Base-by-base conservation (phyloP, 2,113 vertebrate genomes). In the Peromyscus californicus region DNA sequence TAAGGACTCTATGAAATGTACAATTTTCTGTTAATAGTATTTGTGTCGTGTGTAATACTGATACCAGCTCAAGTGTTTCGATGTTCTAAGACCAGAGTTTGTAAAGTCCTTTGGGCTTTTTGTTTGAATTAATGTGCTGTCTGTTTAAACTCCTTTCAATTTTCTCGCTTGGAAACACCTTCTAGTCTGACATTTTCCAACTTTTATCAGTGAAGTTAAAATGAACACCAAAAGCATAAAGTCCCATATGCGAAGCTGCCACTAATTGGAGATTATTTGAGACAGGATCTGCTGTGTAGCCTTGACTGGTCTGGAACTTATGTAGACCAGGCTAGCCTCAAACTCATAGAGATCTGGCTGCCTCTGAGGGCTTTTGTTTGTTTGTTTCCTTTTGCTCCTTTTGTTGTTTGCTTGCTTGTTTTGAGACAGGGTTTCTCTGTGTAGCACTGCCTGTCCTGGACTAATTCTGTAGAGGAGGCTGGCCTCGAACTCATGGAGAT, bases 151-250 rank as follows among this genome's bases (percentile, higher is more conserved):
- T 88, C 10, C 4, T 84, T 93, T 79, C 3, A 39, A 67, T 88
- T 93, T 94, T 97, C 7, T 76, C 3, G 2, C 31, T 94, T 82
- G 67, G 76, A 92, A 91, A 2, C 7, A 59, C 24, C 29, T 83
- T 95, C 91, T 90, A 51, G 7, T 93, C 61, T 96, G 89, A 82
- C n/a, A 54, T 96, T 97, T 89, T 94, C 3, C 29, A 87, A 93
- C 16, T 69, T 72, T 95, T 96, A 86, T 85, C 67, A 87, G 0
- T 94, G 54, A 96, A 69, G 45, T 78, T 96, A 82, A 93, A 87
- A 42, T 74, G 26, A 16, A 75, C 36, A 42, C 57, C 4, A 91
- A 92, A 11, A 63, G 15, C 45, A 76, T 36, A 85, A 78, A 19
- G 8, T 92, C 88, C 59, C 16, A 24, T 3, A 33, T 83, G 16